A percentile compares a stretch with the other conserved stretches of the same genome.
These are phyloP conservation scores for Mirounga angustirostris DNA, from an alignment of 2,113 vertebrate species.

Conservation along the genomic window DNA sequence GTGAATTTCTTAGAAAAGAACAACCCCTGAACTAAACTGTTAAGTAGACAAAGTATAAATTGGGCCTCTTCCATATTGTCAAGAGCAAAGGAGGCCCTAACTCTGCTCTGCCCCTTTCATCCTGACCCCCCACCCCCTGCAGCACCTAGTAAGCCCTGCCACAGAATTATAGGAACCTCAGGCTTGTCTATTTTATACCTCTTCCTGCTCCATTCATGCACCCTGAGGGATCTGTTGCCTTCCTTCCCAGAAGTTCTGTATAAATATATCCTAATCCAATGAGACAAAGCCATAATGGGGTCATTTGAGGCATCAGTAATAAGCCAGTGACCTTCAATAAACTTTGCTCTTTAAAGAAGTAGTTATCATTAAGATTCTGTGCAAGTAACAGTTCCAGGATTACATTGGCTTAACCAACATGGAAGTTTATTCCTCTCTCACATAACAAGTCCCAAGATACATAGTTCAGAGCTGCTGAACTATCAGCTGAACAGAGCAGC, in stretches of 20 bases:
- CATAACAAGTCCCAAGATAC: neutral
- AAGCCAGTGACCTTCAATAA: neutral
- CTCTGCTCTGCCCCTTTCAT: neutral
- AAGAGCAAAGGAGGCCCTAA: neutral
- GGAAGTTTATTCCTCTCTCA: neutral
- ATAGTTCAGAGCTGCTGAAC: neutral
- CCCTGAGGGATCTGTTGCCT: neutral
- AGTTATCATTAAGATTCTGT: constrained; percentile 23
- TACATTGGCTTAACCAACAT: neutral
- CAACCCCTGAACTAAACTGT: neutral
- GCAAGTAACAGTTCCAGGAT: neutral
- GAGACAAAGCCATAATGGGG: neutral
- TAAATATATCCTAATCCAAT: constrained; percentile 16
- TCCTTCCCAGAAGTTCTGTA: neutral
- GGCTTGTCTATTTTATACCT: neutral
- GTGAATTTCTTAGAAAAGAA: constrained; percentile 73
- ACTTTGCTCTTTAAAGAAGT: constrained; percentile 32
- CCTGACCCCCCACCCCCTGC: accelerated
- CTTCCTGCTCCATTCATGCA: neutral
- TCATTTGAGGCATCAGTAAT: neutral
- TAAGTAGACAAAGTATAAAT: constrained; percentile 8
- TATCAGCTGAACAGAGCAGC: neutral
- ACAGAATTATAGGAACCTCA: neutral
- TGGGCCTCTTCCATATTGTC: neutral
- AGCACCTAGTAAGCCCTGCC: neutral